phyloP scores from a whole-genome alignment of 2,113 vertebrate species.

The Dicaeum eximium region DNA sequence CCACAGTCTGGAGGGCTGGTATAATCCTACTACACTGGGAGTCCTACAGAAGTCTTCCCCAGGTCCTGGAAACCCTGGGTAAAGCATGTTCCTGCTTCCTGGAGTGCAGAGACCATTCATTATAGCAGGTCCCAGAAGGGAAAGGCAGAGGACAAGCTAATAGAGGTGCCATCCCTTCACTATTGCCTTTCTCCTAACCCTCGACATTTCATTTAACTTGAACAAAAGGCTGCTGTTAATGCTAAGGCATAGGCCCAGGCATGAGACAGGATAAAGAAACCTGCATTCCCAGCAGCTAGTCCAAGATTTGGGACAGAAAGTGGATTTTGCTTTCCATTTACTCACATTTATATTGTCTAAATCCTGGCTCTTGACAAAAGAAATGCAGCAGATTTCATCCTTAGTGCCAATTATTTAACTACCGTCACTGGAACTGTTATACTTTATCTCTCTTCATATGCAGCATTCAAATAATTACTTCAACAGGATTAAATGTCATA shows the following conservation, averaged over 20 bases:
- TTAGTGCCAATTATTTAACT: background rate
- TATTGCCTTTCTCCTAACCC: background rate
- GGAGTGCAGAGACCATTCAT: background rate
- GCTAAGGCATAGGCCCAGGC: background rate
- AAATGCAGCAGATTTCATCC: background rate
- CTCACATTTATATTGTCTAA: background rate
- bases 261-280: background rate
- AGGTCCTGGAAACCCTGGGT: background rate
- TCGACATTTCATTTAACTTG: background rate
- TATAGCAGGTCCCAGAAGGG: background rate
- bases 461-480: constrained; percentile 17
- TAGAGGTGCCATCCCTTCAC: background rate
- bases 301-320: background rate
- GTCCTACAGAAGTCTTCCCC: background rate
- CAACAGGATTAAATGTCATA: constrained; percentile 10
- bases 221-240: background rate
- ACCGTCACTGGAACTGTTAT: background rate
- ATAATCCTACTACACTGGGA: background rate
- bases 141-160: background rate
- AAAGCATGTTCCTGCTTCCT: background rate
- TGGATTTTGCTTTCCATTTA: constrained; percentile 3
- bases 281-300: background rate
- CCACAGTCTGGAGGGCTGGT: background rate
- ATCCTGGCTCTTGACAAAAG: background rate
- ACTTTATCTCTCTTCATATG: background rate